These are phyloP conservation scores for Aphelinus certus DNA, from an alignment of 1,140 invertebrate genomes.

Conservation along the genomic window DNA sequence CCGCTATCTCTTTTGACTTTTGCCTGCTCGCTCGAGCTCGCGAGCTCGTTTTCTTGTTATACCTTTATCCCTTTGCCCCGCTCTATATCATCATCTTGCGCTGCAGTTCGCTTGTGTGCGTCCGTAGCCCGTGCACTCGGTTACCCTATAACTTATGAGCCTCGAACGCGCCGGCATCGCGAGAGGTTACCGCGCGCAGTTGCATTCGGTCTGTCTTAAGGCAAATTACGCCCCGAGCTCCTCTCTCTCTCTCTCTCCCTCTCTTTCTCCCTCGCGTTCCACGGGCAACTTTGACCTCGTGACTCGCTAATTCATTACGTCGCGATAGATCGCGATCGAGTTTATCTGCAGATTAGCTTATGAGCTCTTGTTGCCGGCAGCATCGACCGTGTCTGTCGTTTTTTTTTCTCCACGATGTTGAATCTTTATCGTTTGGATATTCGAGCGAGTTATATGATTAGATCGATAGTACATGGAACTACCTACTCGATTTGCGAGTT, in stretches of 20 bases:
- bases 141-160: constrained; percentile 57
- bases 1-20: constrained; percentile 24
- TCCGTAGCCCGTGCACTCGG: not conserved
- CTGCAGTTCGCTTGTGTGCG: not conserved
- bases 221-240: constrained; percentile 35
- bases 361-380: no score
- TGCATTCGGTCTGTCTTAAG: constrained; percentile 35
- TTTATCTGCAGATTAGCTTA: no score
- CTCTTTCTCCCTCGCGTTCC: not conserved
- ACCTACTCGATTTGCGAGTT: no score
- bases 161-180: constrained; percentile 44
- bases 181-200: not conserved
- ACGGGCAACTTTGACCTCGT: constrained; percentile 4
- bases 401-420: no score
- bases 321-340: not conserved
- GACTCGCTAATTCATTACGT: constrained; percentile 4
- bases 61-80: not conserved
- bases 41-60: constrained; percentile 34
- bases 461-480: no score
- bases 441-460: no score
- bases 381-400: no score
- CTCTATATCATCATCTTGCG: constrained; percentile 12
- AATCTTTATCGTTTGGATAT: no score
- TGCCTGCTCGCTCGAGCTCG: constrained; percentile 10
- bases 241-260: not conserved